These are phyloP conservation scores for Alectura lathami DNA, from an alignment of 2,113 vertebrate species.

Conservation along the genomic window DNA sequence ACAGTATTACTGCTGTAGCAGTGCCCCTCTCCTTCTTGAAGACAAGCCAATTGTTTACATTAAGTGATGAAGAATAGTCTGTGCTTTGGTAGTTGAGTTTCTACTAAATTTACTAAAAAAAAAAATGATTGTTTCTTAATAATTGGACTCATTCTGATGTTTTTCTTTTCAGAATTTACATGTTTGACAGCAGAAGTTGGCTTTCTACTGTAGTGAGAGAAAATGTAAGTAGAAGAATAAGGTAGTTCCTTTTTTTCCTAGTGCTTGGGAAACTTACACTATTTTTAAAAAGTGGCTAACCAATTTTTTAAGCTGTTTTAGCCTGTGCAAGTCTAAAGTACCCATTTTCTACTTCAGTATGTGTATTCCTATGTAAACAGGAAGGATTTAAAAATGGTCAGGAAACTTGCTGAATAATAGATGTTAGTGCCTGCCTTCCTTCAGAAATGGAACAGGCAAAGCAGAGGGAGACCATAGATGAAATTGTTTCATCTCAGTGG, in stretches of 20 bases:
- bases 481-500: slow-evolving; percentile 61
- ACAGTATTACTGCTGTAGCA: background rate
- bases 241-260: background rate
- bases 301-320: background rate
- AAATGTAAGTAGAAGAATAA: slow-evolving; percentile 56
- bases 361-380: slow-evolving; percentile 13
- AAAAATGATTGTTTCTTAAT: background rate
- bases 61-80: background rate
- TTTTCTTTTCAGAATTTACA: slow-evolving; percentile 54
- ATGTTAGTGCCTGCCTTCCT: slow-evolving; percentile 42
- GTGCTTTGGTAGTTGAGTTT: background rate
- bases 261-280: background rate
- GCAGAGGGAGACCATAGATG: slow-evolving; percentile 39
- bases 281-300: background rate
- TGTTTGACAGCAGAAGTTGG: slow-evolving; percentile 68
- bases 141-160: background rate
- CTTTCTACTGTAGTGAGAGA: slow-evolving; percentile 65
- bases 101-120: background rate
- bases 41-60: background rate
- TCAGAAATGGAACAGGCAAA: slow-evolving; percentile 34
- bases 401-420: slow-evolving; percentile 60
- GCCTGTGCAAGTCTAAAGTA: background rate
- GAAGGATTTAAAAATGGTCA: slow-evolving; percentile 54
- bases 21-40: background rate
- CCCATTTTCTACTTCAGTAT: background rate